phyloP scores from a whole-genome alignment of 2,888 invertebrate species.

The Drosophila niveifrons region DNA sequence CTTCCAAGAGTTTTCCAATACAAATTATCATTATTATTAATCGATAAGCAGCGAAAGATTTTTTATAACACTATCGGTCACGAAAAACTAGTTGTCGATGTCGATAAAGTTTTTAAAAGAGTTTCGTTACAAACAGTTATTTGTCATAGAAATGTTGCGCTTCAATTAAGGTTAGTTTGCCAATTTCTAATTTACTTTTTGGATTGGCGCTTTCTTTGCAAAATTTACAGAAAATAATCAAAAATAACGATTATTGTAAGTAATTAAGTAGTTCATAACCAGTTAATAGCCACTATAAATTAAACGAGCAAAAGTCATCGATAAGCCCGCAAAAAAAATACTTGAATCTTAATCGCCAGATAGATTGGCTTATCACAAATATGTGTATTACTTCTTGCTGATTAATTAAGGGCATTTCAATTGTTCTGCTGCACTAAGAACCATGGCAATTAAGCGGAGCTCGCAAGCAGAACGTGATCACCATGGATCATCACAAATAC shows the following conservation, averaged over 20 bases:
- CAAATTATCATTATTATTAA: neutral
- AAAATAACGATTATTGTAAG: neutral
- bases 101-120: neutral
- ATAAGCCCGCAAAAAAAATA: conserved; percentile 32
- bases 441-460: conserved; percentile 39
- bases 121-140: neutral
- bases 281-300: conserved; percentile 14
- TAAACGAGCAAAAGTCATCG: conserved; percentile 15
- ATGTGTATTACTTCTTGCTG: conserved; percentile 18
- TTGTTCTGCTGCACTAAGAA: conserved; percentile 23
- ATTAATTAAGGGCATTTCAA: conserved; percentile 21
- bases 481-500: conserved; percentile 27
- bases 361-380: conserved; percentile 40
- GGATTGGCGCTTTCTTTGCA: neutral
- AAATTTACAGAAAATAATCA: neutral
- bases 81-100: neutral
- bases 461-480: neutral
- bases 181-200: neutral
- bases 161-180: neutral
- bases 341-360: conserved; percentile 37
- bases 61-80: neutral
- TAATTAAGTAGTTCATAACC: conserved; percentile 3
- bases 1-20: neutral
- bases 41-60: neutral
- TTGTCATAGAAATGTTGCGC: neutral